Evolutionary conservation across 2,797 vertebrate species (phyloP).

Genomic region (Anguilla obscura): DNA sequence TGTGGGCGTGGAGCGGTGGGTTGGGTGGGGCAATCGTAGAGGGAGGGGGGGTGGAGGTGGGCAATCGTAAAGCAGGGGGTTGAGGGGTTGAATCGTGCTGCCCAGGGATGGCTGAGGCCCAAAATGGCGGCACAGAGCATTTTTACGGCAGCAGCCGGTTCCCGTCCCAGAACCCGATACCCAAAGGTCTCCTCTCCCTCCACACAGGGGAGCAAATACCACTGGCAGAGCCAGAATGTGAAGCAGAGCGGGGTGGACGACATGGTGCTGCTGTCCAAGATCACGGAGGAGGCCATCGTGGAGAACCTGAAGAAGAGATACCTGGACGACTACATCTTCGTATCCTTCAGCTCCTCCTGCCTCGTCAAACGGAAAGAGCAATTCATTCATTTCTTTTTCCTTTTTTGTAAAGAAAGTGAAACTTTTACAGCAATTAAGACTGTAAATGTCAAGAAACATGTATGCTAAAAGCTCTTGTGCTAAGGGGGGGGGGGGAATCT

Average conservation of each 20-base stretch:
- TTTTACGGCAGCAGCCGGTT: neutral
- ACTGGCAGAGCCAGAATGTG: conserved; percentile 99
- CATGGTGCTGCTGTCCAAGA: conserved; percentile 96
- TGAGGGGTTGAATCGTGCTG: too few species aligned
- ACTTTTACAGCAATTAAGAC: too few species aligned
- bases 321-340: conserved; percentile 96
- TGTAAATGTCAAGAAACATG: too few species aligned
- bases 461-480: too few species aligned
- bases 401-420: too few species aligned
- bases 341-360: conserved; percentile 71
- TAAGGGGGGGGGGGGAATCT: too few species aligned
- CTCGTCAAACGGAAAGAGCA: neutral
- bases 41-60: too few species aligned
- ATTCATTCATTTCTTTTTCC: neutral
- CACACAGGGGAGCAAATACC: conserved; percentile 88
- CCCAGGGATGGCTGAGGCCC: too few species aligned
- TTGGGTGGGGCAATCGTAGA: too few species aligned
- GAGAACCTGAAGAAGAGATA: conserved; percentile 95
- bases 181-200: neutral
- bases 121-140: too few species aligned
- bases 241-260: conserved; percentile 97
- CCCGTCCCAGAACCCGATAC: neutral
- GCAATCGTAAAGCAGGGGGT: too few species aligned
- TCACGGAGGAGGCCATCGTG: conserved; percentile 91
- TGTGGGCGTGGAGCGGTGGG: too few species aligned